phyloP scores from a whole-genome alignment of 2,113 vertebrate genomes.

The Fulica atra region DNA sequence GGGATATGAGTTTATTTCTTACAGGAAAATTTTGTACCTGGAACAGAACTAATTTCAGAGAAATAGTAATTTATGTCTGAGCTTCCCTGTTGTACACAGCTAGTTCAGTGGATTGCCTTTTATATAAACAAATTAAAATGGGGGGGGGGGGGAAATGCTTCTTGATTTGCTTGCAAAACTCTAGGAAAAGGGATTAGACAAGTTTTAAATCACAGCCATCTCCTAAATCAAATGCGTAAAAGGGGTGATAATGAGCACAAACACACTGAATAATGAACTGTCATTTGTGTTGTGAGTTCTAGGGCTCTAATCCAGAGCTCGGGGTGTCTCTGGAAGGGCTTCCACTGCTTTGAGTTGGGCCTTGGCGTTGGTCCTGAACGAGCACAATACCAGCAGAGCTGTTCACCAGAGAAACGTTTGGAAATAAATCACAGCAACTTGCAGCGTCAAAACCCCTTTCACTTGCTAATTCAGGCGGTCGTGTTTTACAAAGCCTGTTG shows the following conservation, averaged over 20 bases:
- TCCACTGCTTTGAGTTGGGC: conserved; percentile 28
- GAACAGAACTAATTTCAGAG: neutral
- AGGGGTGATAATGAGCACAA: conserved; percentile 28
- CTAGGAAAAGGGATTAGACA: conserved; percentile 34
- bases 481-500: neutral
- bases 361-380: conserved; percentile 46
- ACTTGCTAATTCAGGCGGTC: conserved; percentile 22
- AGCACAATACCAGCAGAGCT: conserved; percentile 32
- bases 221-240: conserved; percentile 29
- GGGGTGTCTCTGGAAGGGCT: conserved; percentile 14
- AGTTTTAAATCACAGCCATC: conserved; percentile 46
- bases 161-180: conserved; percentile 39
- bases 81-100: neutral
- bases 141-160: neutral
- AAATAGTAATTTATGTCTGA: neutral
- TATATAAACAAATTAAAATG: neutral
- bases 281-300: conserved; percentile 8
- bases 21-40: neutral
- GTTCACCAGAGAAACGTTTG: conserved; percentile 20
- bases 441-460: neutral
- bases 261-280: conserved; percentile 27
- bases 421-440: conserved; percentile 43
- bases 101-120: neutral
- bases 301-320: conserved; percentile 30
- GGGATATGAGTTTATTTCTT: neutral